These are phyloP conservation scores for Episyrphus balteatus DNA, from an alignment of 1,140 invertebrate genomes.

Conservation along the genomic window DNA sequence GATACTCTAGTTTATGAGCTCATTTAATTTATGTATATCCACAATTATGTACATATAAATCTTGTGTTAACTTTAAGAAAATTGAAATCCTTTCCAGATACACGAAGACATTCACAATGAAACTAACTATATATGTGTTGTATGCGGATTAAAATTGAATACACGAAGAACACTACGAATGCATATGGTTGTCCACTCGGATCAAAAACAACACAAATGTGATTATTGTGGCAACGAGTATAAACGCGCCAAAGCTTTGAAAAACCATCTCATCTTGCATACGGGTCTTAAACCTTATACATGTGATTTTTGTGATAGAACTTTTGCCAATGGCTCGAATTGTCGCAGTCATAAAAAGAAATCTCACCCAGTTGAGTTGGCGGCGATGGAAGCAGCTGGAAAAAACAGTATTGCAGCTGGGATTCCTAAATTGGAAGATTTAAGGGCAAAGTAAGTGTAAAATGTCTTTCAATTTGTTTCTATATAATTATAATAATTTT, in stretches of 20 bases:
- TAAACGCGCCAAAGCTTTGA: conserved; percentile 22
- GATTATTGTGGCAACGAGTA: conserved; percentile 15
- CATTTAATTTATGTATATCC: too few relatives aligned
- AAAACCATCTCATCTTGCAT: conserved; percentile 30
- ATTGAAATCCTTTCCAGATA: conserved; percentile 6
- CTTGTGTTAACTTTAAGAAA: too few relatives aligned
- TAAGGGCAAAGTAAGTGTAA: conserved; percentile 20
- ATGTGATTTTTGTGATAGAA: conserved; percentile 34
- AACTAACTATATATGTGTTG: conserved; percentile 35
- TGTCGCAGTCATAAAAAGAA: conserved; percentile 35
- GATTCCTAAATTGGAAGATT: conserved; percentile 29
- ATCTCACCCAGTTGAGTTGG: conserved; percentile 32
- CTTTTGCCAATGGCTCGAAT: conserved; percentile 36
- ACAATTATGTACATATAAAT: too few relatives aligned
- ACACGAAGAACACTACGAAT: conserved; percentile 38
- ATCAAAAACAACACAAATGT: conserved; percentile 36
- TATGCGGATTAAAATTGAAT: conserved; percentile 37
- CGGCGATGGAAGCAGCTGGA: conserved; percentile 15
- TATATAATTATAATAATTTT: too few relatives aligned
- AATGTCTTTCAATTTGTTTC: too few relatives aligned
- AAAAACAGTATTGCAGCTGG: conserved; percentile 1
- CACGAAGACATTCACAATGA: conserved; percentile 37
- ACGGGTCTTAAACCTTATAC: conserved; percentile 32
- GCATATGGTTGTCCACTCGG: conserved; percentile 39
- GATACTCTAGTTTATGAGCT: too few relatives aligned